Evolutionary conservation across 2,113 vertebrate genomes (phyloP), one percentile per base, ranked within the genome.

Genomic region (Zootoca vivipara): DNA sequence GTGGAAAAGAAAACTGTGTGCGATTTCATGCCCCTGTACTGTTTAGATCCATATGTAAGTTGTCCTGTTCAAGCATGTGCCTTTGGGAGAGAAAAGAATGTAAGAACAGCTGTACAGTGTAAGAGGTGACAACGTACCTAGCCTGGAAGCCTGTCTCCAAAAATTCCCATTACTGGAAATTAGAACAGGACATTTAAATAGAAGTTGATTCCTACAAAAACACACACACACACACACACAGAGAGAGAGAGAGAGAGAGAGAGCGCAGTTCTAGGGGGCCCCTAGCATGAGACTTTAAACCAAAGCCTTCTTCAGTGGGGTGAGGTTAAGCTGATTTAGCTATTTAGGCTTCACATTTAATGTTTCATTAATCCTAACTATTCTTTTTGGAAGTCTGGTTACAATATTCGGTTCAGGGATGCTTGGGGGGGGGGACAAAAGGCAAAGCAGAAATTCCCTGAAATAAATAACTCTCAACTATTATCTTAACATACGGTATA

Each of bases 61-160:
- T 86, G 75, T 87, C 8, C 12, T 87, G 62, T 80, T 74, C n/a
- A 58, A 52, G 18, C 40, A 56, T n/a, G n/a, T 46, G 58, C 70
- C 40, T 74, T 74, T 28, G 28, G 75, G 58, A 89, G 42, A 70
- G 42, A 74, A 52, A 89, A 84, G 28, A 82, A 69, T 56, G 26
- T n/a, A 58, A 24, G 70, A 73, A 86, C 87, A 89, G 91, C 78
- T 88, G 79, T 74, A 82, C 30, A 75, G 56, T 65, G 70, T 64
- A 40, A 75, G 52, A 75, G 40, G n/a, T 64, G 78, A 82, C 86
- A 82, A n/a, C 10, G 72, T 35, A 26, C 40, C 33, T 69, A 69
- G n/a, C 58, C 69, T 30, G n/a, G 16, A 35, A 16, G 62, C 75
- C 52, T 75, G 56, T 77, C 72, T 77, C 56, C 58, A 77, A 28